phyloP scores from a whole-genome alignment of 2,797 vertebrate species.

The Chaunax sp. region DNA sequence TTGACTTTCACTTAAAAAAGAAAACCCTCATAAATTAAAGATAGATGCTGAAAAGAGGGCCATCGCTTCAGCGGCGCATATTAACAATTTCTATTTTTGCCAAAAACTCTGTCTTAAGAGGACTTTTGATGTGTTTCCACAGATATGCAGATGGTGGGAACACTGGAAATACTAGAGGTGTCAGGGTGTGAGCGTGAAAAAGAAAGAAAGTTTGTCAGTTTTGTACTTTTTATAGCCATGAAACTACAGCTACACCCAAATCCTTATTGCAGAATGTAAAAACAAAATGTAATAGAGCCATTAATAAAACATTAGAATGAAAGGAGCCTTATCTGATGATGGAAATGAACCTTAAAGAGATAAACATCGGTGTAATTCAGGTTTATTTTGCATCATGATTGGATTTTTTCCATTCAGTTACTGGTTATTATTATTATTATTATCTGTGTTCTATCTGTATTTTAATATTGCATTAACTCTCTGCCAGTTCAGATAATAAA shows the following conservation, averaged over 20 bases:
- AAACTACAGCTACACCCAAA: constrained; percentile 18
- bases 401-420: constrained; percentile 23
- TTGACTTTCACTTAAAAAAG: background rate
- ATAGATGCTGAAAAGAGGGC: background rate
- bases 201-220: constrained; percentile 9
- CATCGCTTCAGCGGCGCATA: background rate
- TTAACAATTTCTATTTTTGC: constrained; percentile 16
- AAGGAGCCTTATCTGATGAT: constrained; percentile 15
- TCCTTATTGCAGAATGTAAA: constrained; percentile 36
- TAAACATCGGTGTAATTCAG: constrained; percentile 44
- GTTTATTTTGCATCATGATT: constrained; percentile 52
- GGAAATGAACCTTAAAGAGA: constrained; percentile 16
- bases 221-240: constrained; percentile 17
- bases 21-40: background rate
- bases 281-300: constrained; percentile 18
- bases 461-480: constrained; percentile 42
- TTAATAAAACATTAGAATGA: constrained; percentile 22
- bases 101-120: constrained; percentile 16
- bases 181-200: constrained; percentile 1
- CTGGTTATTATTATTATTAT: constrained; percentile 37
- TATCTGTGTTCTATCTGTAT: constrained; percentile 39
- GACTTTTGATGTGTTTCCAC: constrained; percentile 26
- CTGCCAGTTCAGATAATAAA: constrained; percentile 31
- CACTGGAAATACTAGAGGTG: constrained; percentile 21
- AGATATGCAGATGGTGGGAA: constrained; percentile 33